Conservation (phyloP, 2,797 vertebrate species). For the Lithobates pipiens region DNA sequence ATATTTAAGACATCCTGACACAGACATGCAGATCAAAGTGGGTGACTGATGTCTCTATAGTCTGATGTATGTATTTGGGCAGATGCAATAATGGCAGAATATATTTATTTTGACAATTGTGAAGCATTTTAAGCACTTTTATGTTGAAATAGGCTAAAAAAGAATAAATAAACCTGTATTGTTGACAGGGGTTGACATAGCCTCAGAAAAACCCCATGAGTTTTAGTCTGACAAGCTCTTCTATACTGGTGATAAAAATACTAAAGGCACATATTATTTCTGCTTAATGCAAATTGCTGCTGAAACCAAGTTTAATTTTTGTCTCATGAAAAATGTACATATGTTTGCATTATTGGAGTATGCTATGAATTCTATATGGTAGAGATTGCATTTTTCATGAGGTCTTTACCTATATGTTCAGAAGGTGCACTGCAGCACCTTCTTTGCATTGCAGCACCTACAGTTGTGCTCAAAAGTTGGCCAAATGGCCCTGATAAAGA, state of each 20-base stretch:
- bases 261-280: neutral
- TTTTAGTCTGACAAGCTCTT: slow-evolving; percentile 12
- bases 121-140: slow-evolving; percentile 7
- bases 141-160: slow-evolving; percentile 24
- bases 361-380: neutral
- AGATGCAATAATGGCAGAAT: slow-evolving; percentile 34
- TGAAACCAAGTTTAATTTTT: neutral
- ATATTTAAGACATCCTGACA: slow-evolving; percentile 49
- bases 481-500: too few species aligned
- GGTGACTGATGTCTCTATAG: slow-evolving; percentile 42
- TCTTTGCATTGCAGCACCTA: too few species aligned
- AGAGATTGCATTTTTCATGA: too few species aligned
- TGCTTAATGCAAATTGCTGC: neutral
- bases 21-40: slow-evolving; percentile 47
- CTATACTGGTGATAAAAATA: neutral
- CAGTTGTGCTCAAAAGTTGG: too few species aligned
- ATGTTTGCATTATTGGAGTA: neutral
- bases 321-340: neutral
- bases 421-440: too few species aligned
- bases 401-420: too few species aligned
- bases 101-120: slow-evolving; percentile 53
- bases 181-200: neutral
- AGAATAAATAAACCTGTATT: slow-evolving; percentile 22
- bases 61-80: slow-evolving; percentile 39
- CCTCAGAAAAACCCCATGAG: slow-evolving; percentile 14